phyloP scores from a whole-genome alignment of 2,888 invertebrate genomes.

The Antheraea yamamai region DNA sequence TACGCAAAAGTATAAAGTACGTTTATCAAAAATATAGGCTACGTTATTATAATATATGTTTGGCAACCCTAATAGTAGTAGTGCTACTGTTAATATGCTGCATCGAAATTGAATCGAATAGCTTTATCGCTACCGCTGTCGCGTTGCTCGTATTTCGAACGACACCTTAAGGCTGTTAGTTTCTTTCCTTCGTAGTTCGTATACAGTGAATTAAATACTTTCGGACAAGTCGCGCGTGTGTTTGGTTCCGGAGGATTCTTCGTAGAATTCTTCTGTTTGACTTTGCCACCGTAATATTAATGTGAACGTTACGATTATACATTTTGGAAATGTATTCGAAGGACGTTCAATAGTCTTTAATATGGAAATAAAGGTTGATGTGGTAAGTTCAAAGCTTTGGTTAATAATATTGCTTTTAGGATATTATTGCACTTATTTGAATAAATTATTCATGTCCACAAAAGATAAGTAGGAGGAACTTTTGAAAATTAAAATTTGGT shows the following conservation, averaged over 20 bases:
- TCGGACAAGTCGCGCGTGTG: constrained; percentile 48
- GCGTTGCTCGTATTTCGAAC: background rate
- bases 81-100: background rate
- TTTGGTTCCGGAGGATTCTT: constrained; percentile 40
- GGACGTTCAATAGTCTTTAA: constrained; percentile 18
- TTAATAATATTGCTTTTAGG: background rate
- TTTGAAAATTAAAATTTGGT: background rate
- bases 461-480: background rate
- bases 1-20: too few species aligned
- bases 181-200: constrained; percentile 26
- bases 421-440: background rate
- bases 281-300: constrained; percentile 31
- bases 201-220: constrained; percentile 51
- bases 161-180: constrained; percentile 26
- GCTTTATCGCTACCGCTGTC: constrained; percentile 19
- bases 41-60: too few species aligned
- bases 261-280: constrained; percentile 33
- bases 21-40: too few species aligned
- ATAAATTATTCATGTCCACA: background rate
- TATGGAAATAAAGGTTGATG: constrained; percentile 73
- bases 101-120: background rate
- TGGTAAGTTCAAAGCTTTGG: constrained; percentile 52
- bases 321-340: constrained; percentile 24
- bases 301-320: constrained; percentile 23
- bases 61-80: too few species aligned